Conservation (phyloP, 2,113 vertebrate species). For the Ceyx margarethae region DNA sequence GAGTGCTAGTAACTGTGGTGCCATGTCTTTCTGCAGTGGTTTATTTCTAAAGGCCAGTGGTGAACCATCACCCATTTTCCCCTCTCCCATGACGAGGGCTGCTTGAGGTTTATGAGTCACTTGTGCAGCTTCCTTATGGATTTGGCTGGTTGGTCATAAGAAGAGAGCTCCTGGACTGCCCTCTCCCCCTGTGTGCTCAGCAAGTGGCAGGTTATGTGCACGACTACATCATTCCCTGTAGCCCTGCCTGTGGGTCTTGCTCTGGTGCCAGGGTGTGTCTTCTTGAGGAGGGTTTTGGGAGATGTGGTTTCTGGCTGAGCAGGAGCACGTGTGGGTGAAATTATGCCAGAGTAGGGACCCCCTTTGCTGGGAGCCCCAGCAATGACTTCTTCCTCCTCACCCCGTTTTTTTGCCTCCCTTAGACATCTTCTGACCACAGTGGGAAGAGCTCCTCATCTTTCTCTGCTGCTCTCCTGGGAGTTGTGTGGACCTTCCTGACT, state of each 20-base stretch:
- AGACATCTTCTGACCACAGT: conserved; percentile 62
- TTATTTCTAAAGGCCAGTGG: background rate
- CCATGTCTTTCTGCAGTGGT: background rate
- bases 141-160: background rate
- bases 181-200: background rate
- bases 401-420: background rate
- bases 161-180: background rate
- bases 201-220: background rate
- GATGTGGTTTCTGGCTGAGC: background rate
- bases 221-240: background rate
- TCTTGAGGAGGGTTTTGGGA: background rate
- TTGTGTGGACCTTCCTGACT: conserved; percentile 88
- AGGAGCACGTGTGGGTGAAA: background rate
- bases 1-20: background rate
- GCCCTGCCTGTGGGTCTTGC: background rate
- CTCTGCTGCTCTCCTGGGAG: conserved; percentile 79
- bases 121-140: background rate
- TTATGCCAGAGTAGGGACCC: background rate
- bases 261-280: background rate
- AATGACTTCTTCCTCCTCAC: background rate
- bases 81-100: accelerated
- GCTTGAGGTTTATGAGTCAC: background rate
- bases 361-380: background rate
- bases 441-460: conserved; percentile 63
- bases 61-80: background rate